Conservation (phyloP, 2,797 vertebrate species). For the Cacajao melanocephalus region DNA sequence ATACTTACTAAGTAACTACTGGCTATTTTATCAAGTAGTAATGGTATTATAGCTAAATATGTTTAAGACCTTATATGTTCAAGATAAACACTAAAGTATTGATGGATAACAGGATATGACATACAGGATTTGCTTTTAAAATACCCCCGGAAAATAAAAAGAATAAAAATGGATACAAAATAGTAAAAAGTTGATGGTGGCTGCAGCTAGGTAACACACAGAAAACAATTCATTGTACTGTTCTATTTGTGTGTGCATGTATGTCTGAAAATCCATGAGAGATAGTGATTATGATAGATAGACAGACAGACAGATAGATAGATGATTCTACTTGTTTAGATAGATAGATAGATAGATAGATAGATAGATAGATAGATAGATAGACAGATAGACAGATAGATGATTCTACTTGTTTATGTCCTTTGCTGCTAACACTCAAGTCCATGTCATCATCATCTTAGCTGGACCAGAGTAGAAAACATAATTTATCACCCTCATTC, state of each 20-base stretch:
- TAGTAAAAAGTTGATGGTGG: neutral
- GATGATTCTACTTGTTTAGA: no score
- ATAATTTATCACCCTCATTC: neutral
- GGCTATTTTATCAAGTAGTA: neutral
- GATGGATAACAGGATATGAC: neutral
- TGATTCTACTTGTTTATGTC: neutral
- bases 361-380: neutral
- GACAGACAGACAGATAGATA: no score
- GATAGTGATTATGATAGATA: neutral
- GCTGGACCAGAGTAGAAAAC: neutral
- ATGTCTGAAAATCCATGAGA: neutral
- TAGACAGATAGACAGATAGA: neutral
- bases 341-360: neutral
- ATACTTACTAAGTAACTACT: neutral
- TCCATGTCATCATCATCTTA: neutral
- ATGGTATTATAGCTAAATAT: neutral
- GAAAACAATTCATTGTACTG: neutral
- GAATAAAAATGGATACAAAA: neutral
- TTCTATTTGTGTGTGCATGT: neutral
- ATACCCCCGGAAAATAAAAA: constrained; percentile 12
- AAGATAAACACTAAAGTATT: neutral
- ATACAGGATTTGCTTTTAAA: constrained; percentile 31
- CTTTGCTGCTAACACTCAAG: neutral
- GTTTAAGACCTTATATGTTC: neutral
- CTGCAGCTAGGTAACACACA: neutral